These are phyloP conservation scores for Solenopsis fugax DNA, from an alignment of 1,140 invertebrate genomes.

Conservation along the genomic window DNA sequence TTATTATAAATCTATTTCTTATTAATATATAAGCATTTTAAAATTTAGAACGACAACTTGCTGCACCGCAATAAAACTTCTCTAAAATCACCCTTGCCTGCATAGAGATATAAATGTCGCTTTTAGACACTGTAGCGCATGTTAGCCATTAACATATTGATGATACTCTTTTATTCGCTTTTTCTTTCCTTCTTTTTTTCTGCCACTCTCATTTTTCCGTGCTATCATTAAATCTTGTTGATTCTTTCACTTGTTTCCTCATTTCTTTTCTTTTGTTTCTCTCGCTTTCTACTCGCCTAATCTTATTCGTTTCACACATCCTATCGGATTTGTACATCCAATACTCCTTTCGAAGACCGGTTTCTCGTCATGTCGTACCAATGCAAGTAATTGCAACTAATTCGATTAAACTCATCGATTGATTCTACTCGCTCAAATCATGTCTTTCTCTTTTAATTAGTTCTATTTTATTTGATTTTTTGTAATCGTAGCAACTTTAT, in stretches of 20 bases:
- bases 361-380: conserved; percentile 82
- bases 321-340: conserved; percentile 64
- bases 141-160: conserved; percentile 74
- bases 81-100: not conserved
- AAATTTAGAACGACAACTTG: not conserved
- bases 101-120: not conserved
- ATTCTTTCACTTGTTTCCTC: not conserved
- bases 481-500: not conserved
- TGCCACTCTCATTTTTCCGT: not conserved
- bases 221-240: not conserved
- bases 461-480: conserved; percentile 57
- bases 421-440: conserved; percentile 84
- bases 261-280: conserved; percentile 23
- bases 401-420: conserved; percentile 85
- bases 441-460: conserved; percentile 62
- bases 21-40: not conserved
- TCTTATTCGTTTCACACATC: conserved; percentile 39
- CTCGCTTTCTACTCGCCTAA: conserved; percentile 34
- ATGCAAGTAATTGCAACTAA: conserved; percentile 86
- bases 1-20: conserved; percentile 13
- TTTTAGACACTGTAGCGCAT: conserved; percentile 12
- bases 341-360: conserved; percentile 73
- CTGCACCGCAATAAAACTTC: not conserved
- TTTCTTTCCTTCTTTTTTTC: conserved; percentile 33
- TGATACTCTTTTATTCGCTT: conserved; percentile 61